Evolutionary conservation across 2,797 vertebrate genomes (phyloP).

Genomic region (Acanthis flammea): DNA sequence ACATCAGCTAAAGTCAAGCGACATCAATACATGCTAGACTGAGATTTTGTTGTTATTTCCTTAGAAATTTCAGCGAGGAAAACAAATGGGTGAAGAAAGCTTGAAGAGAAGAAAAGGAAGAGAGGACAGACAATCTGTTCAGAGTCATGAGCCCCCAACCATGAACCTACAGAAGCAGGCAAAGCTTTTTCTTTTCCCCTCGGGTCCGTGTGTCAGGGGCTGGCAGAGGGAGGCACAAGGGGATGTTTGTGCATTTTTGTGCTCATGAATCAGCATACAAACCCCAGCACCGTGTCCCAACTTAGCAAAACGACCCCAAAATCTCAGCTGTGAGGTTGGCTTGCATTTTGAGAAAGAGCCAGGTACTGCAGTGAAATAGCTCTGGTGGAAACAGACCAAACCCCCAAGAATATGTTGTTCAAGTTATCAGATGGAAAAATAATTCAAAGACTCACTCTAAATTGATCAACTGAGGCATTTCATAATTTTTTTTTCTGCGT

Average conservation of each 20-base stretch:
- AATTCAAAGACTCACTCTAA: not conserved
- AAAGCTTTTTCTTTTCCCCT: not conserved
- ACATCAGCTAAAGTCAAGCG: not conserved
- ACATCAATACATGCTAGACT: not conserved
- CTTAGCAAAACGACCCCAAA: not conserved
- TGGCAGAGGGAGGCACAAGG: not conserved
- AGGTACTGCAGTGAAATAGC: not conserved
- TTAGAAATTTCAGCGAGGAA: not conserved
- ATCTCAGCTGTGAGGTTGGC: accelerated
- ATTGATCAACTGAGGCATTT: not conserved
- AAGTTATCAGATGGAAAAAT: not conserved
- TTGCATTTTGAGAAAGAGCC: not conserved
- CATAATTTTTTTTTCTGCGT: accelerated
- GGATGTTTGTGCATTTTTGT: not conserved
- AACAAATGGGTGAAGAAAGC: constrained; percentile 56
- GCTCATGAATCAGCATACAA: accelerated
- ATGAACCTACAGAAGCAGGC: constrained; percentile 74
- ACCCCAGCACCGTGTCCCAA: accelerated
- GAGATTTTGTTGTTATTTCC: not conserved
- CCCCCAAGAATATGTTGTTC: accelerated
- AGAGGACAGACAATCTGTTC: constrained; percentile 20
- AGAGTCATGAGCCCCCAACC: constrained; percentile 24
- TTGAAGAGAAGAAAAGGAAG: constrained; percentile 29
- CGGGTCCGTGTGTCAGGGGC: accelerated
- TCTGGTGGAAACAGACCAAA: not conserved